Base-by-base conservation (phyloP, 2,888 invertebrate species). In the Zelleria hepariella region DNA sequence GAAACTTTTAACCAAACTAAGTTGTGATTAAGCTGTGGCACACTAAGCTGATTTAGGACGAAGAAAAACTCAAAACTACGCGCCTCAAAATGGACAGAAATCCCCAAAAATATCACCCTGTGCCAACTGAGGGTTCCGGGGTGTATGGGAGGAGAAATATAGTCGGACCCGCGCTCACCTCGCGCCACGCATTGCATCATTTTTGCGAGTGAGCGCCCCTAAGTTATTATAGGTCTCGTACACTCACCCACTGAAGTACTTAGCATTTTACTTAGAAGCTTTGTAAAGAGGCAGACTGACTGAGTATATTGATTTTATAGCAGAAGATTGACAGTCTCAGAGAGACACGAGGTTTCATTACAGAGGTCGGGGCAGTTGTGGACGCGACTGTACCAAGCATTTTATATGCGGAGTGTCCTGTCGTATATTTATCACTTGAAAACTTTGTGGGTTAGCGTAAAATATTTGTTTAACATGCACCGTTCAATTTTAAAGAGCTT, bases 111-210 rank as follows among this genome's bases (percentile, higher is more conserved):
- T 42, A 42, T 42, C 10, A 42, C 1, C 32, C 15, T 15, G 32
- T 42, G 32, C 32, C 32, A 42, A 42, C 32, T 42, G 32, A 15
- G 32, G n/a, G n/a, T n/a, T 42, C 15, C 15, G 15, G 32, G 15
- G 32, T 42, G 32, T 42, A 15, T 15, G 15, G 32, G 15, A 69
- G 68, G 64, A 69, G 69, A 74, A 72, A 73, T 73, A 71, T 72
- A 69, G 69, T 68, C 68, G 71, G 49, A 56, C 70, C 32, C 32
- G 32, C 32, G 32, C 32, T 15, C 32, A 42, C 15, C 32, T 5
- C 32, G 32, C 32, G 69, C 61, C 67, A 69, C 65, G 66, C 70
- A 72, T 68, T 79, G 73, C 72, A 80, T 78, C 76, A 77, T 73
- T 69, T 71, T 67, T 69, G 69, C 68, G 61, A 70, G 71, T 70